phyloP scores from a whole-genome alignment of 2,888 invertebrate species.

The Mythimna vitellina region DNA sequence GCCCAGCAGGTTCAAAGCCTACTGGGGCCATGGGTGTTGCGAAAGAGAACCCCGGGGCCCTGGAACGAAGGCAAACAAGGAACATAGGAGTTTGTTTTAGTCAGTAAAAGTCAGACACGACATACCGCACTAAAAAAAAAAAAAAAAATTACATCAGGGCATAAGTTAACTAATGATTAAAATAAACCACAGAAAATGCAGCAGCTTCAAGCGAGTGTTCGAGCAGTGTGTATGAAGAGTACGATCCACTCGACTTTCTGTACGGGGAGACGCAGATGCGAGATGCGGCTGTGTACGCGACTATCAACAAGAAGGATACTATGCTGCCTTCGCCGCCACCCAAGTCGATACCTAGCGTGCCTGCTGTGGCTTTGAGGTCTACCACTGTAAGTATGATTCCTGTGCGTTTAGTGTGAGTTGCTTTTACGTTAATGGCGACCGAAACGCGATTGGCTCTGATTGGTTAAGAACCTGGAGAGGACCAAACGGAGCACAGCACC shows the following conservation, averaged over 20 bases:
- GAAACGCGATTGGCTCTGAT: too few species aligned
- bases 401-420: too few species aligned
- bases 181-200: constrained; percentile 77
- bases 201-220: constrained; percentile 82
- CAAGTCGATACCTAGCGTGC: constrained; percentile 82
- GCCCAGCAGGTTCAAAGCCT: too few species aligned
- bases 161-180: background rate
- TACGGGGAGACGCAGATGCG: constrained; percentile 88
- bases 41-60: too few species aligned
- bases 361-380: constrained; percentile 80
- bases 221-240: constrained; percentile 88
- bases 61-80: too few species aligned
- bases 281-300: constrained; percentile 85
- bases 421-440: too few species aligned
- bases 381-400: constrained; percentile 80
- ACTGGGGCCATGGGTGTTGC: too few species aligned
- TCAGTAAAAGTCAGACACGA: too few species aligned
- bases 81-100: too few species aligned
- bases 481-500: too few species aligned
- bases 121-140: too few species aligned
- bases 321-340: constrained; percentile 87
- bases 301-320: constrained; percentile 81
- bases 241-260: constrained; percentile 87
- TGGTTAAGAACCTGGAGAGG: too few species aligned
- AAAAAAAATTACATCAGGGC: background rate